A percentile compares a stretch with the other conserved stretches of the same genome.
Conservation (phyloP, 2,113 vertebrate species). For the Conger conger region DNA sequence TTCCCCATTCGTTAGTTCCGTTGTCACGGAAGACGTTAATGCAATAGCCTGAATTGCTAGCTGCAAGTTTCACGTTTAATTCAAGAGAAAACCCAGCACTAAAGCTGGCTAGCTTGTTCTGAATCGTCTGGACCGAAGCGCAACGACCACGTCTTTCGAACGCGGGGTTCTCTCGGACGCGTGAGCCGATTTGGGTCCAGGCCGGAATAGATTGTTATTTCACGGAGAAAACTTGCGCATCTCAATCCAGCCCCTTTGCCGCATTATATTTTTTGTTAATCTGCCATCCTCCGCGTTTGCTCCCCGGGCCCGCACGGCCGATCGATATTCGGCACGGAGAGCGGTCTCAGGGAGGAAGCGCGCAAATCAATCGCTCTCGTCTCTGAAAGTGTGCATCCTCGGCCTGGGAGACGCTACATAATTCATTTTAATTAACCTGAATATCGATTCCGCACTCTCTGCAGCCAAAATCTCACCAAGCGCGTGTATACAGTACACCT, state of each 20-base stretch:
- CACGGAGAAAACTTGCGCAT: background rate
- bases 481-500: background rate
- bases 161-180: background rate
- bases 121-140: no score
- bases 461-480: background rate
- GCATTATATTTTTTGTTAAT: background rate
- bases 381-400: conserved; percentile 26
- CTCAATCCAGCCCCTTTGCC: background rate
- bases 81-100: no score
- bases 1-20: no score
- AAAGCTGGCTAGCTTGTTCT: no score
- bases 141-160: no score
- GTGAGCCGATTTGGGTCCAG: background rate
- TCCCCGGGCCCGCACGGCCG: background rate
- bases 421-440: conserved; percentile 41
- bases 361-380: conserved; percentile 27
- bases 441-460: conserved; percentile 32
- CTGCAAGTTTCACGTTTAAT: no score
- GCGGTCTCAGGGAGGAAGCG: conserved; percentile 1
- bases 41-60: no score
- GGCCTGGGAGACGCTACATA: conserved; percentile 26
- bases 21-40: no score
- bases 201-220: no score
- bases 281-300: no score
- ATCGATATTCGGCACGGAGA: conserved; percentile 3